These are phyloP conservation scores for Muschampia plurimacula DNA, from an alignment of 2,888 invertebrate genomes.

Conservation along the genomic window DNA sequence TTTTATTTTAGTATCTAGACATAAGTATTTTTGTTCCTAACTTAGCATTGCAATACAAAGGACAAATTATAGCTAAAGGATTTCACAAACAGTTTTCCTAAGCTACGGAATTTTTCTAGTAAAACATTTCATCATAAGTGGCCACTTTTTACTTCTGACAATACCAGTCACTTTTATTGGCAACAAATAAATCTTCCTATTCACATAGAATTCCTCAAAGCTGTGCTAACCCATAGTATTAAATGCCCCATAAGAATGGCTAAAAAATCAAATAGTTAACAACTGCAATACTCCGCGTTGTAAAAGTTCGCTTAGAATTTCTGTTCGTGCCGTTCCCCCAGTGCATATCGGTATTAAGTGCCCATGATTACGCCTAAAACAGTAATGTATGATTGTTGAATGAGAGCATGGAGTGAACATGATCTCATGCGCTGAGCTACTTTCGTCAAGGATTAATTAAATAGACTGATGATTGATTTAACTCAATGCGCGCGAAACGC, in stretches of 20 bases:
- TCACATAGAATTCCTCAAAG: too few relatives aligned
- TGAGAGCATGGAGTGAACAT: conserved; percentile 59
- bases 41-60: too few relatives aligned
- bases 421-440: conserved; percentile 66
- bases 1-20: not conserved
- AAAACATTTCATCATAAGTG: too few relatives aligned
- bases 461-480: conserved; percentile 68
- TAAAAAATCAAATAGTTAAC: not conserved
- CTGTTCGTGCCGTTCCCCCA: not conserved
- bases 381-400: conserved; percentile 51
- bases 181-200: too few relatives aligned
- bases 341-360: not conserved
- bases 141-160: too few relatives aligned
- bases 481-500: conserved; percentile 49
- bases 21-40: too few relatives aligned
- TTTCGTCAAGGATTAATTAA: conserved; percentile 54
- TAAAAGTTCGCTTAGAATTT: not conserved
- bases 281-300: not conserved
- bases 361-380: conserved; percentile 2
- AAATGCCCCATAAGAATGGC: not conserved
- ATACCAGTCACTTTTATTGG: too few relatives aligned
- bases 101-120: too few relatives aligned
- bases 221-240: not conserved
- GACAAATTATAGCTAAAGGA: too few relatives aligned
- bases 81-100: too few relatives aligned